Evolutionary conservation across 2,113 vertebrate genomes (phyloP), one percentile per base, ranked within the genome.

Genomic region (Aramus guarauna): DNA sequence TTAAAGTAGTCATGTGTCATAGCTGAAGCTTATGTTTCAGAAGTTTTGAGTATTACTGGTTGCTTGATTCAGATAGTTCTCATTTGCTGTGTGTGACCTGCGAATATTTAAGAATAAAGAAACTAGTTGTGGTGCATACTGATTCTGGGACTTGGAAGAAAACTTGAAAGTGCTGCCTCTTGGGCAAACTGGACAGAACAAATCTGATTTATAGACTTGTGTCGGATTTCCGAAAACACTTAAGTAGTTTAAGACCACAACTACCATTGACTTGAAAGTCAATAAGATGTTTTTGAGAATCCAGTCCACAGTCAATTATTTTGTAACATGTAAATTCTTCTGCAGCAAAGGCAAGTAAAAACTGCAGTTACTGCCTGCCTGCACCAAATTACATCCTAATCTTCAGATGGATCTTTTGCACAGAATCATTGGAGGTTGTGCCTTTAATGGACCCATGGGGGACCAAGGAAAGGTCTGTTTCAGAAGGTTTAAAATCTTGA

Each of bases 171-270:
- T 3, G 23, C 45, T 93, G 80, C 73, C 93, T 89, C 66, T 84
- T 41, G 64, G 89, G 89, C 79, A 93, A 91, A 73, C 75, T 47
- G 85, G 92, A 96, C 91, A 79, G 93, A 95, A 88, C 56, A 74
- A 96, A 92, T 88, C 78, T 92, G 91, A 92, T 95, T 96, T 97
- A 81, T 82, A 93, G 87, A 79, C 60, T 39, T 23, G 12, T 27
- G 69, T 1, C 76, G 76, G 59, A 68, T 93, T 96, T 95, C 85
- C 13, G 1, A 90, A 94, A 83, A 50, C 41, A 22, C 66, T 83
- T 82, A 76, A 90, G 50, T 17, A 41, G 43, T 73, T 92, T 43
- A 88, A 82, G 62, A 69, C n/a, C 66, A 27, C 50, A 76, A 85
- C 41, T 39, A 75, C 32, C 45, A 76, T 36, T 91, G 83, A 79